phyloP scores from a whole-genome alignment of 53 echinoderm and acorn worm species.

The Apostichopus leukothele region DNA sequence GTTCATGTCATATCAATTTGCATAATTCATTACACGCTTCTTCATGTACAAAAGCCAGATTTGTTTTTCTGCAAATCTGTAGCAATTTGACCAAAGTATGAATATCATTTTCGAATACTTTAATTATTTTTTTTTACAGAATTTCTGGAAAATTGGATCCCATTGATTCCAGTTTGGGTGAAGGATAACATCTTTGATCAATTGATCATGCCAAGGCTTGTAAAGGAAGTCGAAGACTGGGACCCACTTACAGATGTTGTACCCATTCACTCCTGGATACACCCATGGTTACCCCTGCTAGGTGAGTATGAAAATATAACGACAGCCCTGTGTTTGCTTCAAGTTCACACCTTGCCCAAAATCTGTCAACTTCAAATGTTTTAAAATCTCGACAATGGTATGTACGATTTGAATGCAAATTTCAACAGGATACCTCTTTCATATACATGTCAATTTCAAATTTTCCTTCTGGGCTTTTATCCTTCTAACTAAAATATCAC shows the following conservation, averaged over 20 bases:
- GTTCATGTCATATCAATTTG: too few relatives aligned
- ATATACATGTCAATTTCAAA: too few relatives aligned
- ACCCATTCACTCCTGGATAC: constrained; percentile 92
- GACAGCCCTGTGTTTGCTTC: neutral
- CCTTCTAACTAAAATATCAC: too few relatives aligned
- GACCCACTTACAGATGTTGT: constrained; percentile 90
- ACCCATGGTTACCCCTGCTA: constrained; percentile 94
- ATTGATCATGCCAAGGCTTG: constrained; percentile 77
- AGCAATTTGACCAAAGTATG: too few relatives aligned
- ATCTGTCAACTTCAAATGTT: neutral
- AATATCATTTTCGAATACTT: too few relatives aligned
- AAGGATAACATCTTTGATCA: constrained; percentile 89
- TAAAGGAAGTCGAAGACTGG: constrained; percentile 84
- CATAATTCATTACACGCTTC: too few relatives aligned
- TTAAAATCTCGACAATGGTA: too few relatives aligned
- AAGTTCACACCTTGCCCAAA: neutral
- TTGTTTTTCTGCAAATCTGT: too few relatives aligned
- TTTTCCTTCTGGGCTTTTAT: too few relatives aligned
- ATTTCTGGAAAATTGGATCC: constrained; percentile 88
- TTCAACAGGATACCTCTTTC: too few relatives aligned
- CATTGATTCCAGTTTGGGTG: constrained; percentile 77
- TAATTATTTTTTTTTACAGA: constrained; percentile 45
- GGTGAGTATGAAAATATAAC: constrained; percentile 50
- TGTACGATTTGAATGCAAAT: too few relatives aligned
- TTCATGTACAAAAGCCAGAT: too few relatives aligned